Base-by-base conservation (phyloP, 2,113 vertebrate genomes). In the Cercocebus atys region DNA sequence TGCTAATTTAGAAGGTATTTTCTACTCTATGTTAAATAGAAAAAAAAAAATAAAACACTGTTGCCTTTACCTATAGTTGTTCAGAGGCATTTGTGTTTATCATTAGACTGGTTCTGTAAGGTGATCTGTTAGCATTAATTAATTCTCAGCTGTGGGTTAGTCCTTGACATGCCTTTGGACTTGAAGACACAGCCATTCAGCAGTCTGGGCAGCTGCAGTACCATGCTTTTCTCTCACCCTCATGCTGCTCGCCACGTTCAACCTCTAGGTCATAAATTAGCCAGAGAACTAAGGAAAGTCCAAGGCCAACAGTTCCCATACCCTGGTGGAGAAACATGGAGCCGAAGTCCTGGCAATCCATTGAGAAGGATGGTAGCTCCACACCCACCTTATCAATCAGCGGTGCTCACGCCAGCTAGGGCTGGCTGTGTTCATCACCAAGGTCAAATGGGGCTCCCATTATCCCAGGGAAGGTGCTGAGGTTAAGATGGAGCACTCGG, bases 161-260 rank as follows among this genome's bases (percentile, higher is more conserved):
- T 81, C 93, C 76, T 93, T 76, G 55, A 38, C 66, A 68, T 22
- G 88, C 18, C 91, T 92, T 82, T 87, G 81, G 94, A 70, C 80
- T 87, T 92, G 88, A 57, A 47, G n/a, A 25, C 57, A 38, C 45
- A 66, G 76, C 70, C 66, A 64, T 45, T 61, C 40, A 12, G 68
- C 30, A 18, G 25, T 82, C 59, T 20, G 27, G 64, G 55, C 23
- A 81, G 66, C 82, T 86, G 22, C 40, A 25, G n/a, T 13, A 35
- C 5, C 20, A n/a, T 3, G 27, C 7, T 11, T 47, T 57, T 45
- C 45, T 79, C 52, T 81, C 9, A 10, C 40, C 27, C 68, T 27
- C 18, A 3, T 3, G 47, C 22, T 90, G 35, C 16, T 57, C 70
- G 14, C 4, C 20, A 35, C 38, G 11, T 94, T 40, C 64, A 66